Percentiles rank a stretch among this genome's conserved stretches.
These are phyloP conservation scores for Columba janthina DNA, from an alignment of 2,113 vertebrate genomes.

Conservation along the genomic window DNA sequence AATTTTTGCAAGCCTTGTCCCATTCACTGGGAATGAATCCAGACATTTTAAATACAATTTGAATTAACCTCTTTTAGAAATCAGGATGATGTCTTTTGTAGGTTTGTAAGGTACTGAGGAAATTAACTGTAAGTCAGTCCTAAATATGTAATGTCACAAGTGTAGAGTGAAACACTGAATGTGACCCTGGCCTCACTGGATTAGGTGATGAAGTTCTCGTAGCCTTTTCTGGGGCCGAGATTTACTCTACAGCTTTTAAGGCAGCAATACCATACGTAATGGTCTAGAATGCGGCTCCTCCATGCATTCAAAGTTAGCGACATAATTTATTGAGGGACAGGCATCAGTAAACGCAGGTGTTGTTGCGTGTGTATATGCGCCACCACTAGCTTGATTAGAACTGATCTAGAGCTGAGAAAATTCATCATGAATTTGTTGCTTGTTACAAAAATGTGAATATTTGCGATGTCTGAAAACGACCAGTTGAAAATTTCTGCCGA, in stretches of 20 bases:
- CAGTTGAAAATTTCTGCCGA: conserved; percentile 25
- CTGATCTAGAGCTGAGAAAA: conserved; percentile 37
- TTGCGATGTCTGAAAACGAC: conserved; percentile 51
- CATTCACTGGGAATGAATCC: conserved; percentile 2
- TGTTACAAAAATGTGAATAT: conserved; percentile 53
- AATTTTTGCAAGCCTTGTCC: conserved; percentile 39
- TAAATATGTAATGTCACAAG: not conserved
- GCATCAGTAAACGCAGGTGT: conserved; percentile 65
- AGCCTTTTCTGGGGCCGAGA: not conserved
- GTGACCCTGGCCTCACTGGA: not conserved
- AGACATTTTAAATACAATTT: not conserved
- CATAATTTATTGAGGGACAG: conserved; percentile 42
- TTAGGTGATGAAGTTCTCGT: not conserved
- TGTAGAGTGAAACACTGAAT: not conserved
- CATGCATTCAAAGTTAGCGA: not conserved
- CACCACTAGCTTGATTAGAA: conserved; percentile 47
- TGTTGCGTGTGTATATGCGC: not conserved
- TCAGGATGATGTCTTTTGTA: not conserved
- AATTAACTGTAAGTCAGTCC: not conserved
- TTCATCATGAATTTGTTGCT: conserved; percentile 25
- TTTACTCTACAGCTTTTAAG: not conserved
- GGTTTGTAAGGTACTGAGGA: not conserved
- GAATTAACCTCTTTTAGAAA: not conserved
- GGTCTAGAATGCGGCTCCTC: not conserved
- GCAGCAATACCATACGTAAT: not conserved